Evolutionary conservation across 2,113 vertebrate genomes (phyloP).

Genomic region (Motacilla tschutschensis): DNA sequence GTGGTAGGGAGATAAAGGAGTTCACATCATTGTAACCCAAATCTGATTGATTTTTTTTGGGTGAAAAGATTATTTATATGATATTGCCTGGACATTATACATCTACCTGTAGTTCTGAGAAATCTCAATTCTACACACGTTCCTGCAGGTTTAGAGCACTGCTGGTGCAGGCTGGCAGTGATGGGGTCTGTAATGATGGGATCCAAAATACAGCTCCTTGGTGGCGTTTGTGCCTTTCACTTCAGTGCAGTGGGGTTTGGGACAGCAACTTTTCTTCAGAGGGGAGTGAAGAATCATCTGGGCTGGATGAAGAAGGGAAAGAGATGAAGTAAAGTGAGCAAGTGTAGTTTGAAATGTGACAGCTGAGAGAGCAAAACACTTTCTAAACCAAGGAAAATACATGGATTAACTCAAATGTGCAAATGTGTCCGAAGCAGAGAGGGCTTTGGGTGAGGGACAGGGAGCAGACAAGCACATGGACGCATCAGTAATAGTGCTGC

Average conservation of each 20-base stretch:
- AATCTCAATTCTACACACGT: neutral
- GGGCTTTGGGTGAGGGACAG: neutral
- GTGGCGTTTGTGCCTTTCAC: neutral
- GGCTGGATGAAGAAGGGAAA: neutral
- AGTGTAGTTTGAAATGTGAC: neutral
- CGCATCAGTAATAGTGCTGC: accelerated
- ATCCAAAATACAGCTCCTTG: neutral
- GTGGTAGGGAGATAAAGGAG: neutral
- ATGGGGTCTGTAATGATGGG: neutral
- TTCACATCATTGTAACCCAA: neutral
- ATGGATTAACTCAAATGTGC: neutral
- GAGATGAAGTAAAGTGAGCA: neutral
- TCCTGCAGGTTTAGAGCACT: neutral
- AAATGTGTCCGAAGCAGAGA: neutral
- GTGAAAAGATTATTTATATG: neutral
- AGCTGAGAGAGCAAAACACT: neutral
- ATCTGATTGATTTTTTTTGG: neutral
- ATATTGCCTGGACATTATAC: neutral
- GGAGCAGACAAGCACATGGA: neutral
- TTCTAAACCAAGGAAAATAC: neutral
- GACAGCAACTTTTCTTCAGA: neutral
- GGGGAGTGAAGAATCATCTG: neutral
- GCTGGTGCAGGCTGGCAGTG: neutral
- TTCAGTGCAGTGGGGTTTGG: neutral
- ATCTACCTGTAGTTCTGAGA: neutral